phyloP scores from a whole-genome alignment of 2,888 invertebrate species.

The Phortica magna region DNA sequence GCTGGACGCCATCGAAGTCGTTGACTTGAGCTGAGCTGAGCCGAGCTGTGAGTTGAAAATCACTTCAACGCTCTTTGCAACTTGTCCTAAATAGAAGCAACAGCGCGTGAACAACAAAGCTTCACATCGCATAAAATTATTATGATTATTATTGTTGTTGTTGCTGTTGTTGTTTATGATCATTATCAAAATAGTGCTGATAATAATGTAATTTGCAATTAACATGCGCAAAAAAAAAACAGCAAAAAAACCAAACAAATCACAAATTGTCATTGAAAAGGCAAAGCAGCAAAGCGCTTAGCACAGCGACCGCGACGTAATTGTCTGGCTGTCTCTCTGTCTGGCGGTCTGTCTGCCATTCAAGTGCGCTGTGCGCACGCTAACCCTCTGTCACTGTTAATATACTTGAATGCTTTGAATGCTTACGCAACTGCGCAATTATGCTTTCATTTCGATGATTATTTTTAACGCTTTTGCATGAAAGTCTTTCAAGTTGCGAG shows the following conservation, averaged over 20 bases:
- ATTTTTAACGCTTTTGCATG: neutral
- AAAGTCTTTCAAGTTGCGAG: neutral
- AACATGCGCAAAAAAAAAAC: neutral
- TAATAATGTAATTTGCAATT: conserved; percentile 12
- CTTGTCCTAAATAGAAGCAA: conserved; percentile 21
- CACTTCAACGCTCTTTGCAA: neutral
- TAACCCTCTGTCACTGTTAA: no score
- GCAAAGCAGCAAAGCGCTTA: neutral
- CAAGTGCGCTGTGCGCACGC: neutral
- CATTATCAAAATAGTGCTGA: neutral
- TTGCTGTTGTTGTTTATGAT: neutral
- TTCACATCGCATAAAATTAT: neutral
- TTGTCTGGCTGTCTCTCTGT: neutral
- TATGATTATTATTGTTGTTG: neutral
- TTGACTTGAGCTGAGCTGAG: no score
- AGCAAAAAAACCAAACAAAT: neutral
- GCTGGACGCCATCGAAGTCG: neutral
- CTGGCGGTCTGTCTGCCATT: neutral
- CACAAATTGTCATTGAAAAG: conserved; percentile 23
- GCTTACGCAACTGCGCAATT: conserved; percentile 3
- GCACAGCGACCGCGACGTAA: neutral
- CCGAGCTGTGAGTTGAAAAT: neutral
- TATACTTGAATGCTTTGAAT: no score
- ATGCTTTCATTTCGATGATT: conserved; percentile 10
- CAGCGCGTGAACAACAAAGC: conserved; percentile 11